Conservation (phyloP, 2,797 vertebrate genomes). For the Phyllotis vaccarum region DNA sequence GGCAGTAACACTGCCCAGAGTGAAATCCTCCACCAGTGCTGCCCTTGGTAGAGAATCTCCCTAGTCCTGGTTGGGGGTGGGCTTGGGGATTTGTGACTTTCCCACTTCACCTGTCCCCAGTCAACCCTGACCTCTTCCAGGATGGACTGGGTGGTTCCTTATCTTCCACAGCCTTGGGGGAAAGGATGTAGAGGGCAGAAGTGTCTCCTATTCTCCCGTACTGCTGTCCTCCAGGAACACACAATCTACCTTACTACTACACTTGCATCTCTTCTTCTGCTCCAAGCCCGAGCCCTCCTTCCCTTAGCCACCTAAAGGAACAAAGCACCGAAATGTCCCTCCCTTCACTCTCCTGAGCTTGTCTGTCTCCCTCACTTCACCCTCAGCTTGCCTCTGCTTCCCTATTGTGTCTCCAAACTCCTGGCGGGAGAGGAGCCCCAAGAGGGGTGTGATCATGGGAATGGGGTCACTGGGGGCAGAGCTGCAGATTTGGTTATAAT, state of each 20-base stretch:
- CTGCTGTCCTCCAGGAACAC: rapidly evolving
- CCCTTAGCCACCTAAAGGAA: not conserved
- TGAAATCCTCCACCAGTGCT: constrained; percentile 42
- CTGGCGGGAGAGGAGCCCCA: not conserved
- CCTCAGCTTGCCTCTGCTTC: not conserved
- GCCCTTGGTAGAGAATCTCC: constrained; percentile 54
- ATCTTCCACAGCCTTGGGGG: not conserved
- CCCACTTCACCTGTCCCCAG: not conserved
- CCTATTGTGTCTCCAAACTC: constrained; percentile 51
- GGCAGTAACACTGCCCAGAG: constrained; percentile 47
- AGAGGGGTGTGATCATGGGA: constrained; percentile 3
- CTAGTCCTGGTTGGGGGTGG: not conserved
- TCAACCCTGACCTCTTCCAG: not conserved
- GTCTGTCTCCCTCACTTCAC: not conserved
- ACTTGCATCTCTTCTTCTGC: not conserved
- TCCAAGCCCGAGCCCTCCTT: not conserved
- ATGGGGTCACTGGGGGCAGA: not conserved
- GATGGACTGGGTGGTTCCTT: not conserved
- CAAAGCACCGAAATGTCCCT: constrained; percentile 33
- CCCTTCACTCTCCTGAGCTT: not conserved
- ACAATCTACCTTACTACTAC: not conserved
- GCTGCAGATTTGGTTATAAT: constrained; percentile 76
- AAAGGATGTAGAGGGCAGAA: not conserved
- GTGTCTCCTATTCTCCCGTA: not conserved
- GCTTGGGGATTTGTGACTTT: not conserved